Base-by-base conservation (phyloP, 2,888 invertebrate species). In the Apamea anceps region DNA sequence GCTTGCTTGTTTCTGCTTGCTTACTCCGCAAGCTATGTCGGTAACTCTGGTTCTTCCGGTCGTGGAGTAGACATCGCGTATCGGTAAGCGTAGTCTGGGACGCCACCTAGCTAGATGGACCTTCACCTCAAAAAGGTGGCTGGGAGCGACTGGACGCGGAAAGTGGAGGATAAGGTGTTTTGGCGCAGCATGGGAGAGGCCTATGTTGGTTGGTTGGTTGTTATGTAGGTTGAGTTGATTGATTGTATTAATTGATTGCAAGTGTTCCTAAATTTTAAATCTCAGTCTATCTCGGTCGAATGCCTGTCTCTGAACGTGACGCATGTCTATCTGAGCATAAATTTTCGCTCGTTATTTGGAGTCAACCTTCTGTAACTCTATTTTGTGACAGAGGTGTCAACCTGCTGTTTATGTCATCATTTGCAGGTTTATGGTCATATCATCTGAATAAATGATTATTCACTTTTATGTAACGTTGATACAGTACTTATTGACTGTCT, bases 331-430 rank as follows among this genome's bases (percentile, higher is more conserved):
- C 1, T 45, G 5, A 18, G 15, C 67, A 3, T 45, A 32, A 7
- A 6, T 73, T 32, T 42, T 42, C 6, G 6, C 18, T 66, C 32
- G 6, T 48, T 45, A 25, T 32, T 15, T 13, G 7, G 4, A 57
- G 54, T 0, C 0, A 12, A 45, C 45, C 54, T 77, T 66, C 12
- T 66, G 67, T 37, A 62, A 0, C 1, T 66, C 1, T 80, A 1
- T 66, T 48, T n/a, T 48, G 71, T 62, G 37, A 62, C 8, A 54
- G 37, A 42, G 62, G 25, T 75, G 18, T 28, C 85, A 57, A 28
- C 62, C 18, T 73, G 48, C 21, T 74, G 37, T 54, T 51, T 73
- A 73, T 60, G 45, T 73, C 80, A 71, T 70, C 54, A 65, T 68
- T 70, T 57, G n/a, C 32, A 42, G 63, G 62, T 78, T 42, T 72